Base-by-base conservation (phyloP, 2,888 invertebrate genomes). In the Melanchra persicariae region DNA sequence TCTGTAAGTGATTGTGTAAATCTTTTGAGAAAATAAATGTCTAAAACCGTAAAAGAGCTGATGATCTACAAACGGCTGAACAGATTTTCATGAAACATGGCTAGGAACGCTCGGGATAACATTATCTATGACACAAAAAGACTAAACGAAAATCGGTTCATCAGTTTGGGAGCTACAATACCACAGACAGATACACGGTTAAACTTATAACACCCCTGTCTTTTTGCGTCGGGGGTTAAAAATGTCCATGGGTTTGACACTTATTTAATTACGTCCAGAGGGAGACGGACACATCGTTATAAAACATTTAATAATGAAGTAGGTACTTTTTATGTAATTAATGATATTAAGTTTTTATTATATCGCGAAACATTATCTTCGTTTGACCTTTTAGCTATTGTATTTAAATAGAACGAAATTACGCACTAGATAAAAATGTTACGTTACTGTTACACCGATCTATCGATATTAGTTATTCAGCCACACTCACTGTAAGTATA, bases 401-500 rank as follows among this genome's bases (percentile, higher is more conserved):
- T 58, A 17, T 37, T 77, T 24, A 22, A 30, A 64, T 40, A 45
- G 3, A 55, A 77, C 59, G 26, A 19, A 70, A 24, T 55, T 19
- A 65, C 22, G 22, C 30, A 71, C 51, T 52, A 49, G 71, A 71
- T 71, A 64, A 64, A 51, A 55, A 45, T 45, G 47, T 61, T 54
- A 19, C 26, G 37, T 55, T 22, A 19, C 19, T 19, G 12, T 57
- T 40, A 45, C 12, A 45, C 19, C 15, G 17, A 22, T 2, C 12
- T 60, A 17, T 47, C n/a, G 30, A 49, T 59, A 37, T 45, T 30
- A 37, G 49, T 70, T 37, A 30, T 54, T 30, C 37, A 37, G 43
- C 17, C n/a, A 61, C 68, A 34, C 0, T 12, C n/a, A n/a, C n/a
- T n/a, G n/a, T n/a, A 37, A 37, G 37, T 37, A 37, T 37, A 37